Conservation (phyloP, 2,797 vertebrate genomes). For the Parambassis ranga region DNA sequence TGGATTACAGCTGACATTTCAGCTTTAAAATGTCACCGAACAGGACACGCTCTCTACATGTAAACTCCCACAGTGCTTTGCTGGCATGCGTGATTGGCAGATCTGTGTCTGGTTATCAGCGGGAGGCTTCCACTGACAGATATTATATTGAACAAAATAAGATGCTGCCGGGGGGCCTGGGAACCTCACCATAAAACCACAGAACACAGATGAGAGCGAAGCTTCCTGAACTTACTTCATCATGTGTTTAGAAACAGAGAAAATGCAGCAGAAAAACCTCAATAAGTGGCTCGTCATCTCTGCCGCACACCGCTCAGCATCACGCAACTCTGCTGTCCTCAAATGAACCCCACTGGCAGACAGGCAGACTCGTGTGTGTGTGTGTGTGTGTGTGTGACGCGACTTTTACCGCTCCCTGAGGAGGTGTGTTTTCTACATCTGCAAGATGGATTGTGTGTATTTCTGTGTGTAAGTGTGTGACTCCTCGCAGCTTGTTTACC, state of each 20-base stretch:
- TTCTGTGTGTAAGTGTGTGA: not conserved
- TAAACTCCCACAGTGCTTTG: not conserved
- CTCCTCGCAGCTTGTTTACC: not conserved
- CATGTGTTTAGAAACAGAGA: not conserved
- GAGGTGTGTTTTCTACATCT: slow-evolving; percentile 15
- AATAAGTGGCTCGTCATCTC: not conserved
- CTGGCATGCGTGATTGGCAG: not conserved
- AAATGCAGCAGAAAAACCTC: not conserved
- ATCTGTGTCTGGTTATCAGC: not conserved
- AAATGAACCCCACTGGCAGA: slow-evolving; percentile 10
- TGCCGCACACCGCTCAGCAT: slow-evolving; percentile 5
- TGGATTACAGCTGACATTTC: not conserved
- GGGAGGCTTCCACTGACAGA: not conserved
- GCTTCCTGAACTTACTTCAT: not conserved
- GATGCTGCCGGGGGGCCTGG: slow-evolving; percentile 3
- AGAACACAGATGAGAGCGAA: not conserved
- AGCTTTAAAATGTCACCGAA: not conserved
- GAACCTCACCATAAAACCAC: not conserved
- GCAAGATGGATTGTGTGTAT: not conserved
- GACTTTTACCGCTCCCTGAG: slow-evolving; percentile 5
- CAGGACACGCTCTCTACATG: not conserved
- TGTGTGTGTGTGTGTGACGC: not conserved
- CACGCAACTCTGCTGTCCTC: slow-evolving; percentile 30
- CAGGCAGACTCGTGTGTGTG: not conserved
- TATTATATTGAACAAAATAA: slow-evolving; percentile 12